Evolutionary conservation across 1,140 invertebrate species (phyloP).

Genomic region (Sycophila sp.): DNA sequence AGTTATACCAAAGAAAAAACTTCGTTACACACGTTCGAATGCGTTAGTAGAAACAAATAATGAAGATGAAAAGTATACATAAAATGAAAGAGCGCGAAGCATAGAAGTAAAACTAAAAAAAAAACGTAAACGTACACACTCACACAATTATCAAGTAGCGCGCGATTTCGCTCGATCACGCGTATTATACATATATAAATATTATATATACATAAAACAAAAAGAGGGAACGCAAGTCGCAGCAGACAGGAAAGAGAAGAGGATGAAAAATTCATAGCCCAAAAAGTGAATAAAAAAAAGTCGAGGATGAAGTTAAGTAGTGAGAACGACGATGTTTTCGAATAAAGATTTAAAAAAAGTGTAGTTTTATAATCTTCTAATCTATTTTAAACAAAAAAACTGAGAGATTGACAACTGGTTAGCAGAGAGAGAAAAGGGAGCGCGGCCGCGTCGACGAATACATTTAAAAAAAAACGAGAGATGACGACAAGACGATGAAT

Average conservation of each 20-base stretch:
- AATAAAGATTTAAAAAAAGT: constrained; percentile 14
- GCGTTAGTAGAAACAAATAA: constrained; percentile 7
- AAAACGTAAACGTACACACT: background rate
- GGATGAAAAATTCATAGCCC: background rate
- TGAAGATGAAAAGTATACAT: background rate
- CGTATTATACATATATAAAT: constrained; percentile 24
- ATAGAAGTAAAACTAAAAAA: constrained; percentile 7
- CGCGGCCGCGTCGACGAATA: background rate
- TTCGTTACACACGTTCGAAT: constrained; percentile 8
- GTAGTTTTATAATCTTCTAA: constrained; percentile 40
- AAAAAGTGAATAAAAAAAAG: constrained; percentile 9
- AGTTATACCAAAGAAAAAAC: constrained; percentile 14
- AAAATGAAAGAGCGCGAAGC: background rate
- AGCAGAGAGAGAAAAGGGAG: background rate
- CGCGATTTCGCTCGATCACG: constrained; percentile 9
- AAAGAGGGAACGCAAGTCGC: background rate
- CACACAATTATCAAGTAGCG: constrained; percentile 14
- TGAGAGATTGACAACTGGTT: too few relatives aligned
- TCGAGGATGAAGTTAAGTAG: background rate
- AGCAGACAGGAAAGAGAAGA: background rate
- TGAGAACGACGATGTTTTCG: constrained; percentile 1
- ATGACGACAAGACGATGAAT: background rate
- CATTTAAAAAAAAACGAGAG: background rate
- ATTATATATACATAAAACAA: constrained; percentile 16
- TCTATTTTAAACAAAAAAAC: constrained; percentile 34